These are phyloP conservation scores for Sapayoa aenigma DNA, from an alignment of 2,113 vertebrate species.

Conservation along the genomic window DNA sequence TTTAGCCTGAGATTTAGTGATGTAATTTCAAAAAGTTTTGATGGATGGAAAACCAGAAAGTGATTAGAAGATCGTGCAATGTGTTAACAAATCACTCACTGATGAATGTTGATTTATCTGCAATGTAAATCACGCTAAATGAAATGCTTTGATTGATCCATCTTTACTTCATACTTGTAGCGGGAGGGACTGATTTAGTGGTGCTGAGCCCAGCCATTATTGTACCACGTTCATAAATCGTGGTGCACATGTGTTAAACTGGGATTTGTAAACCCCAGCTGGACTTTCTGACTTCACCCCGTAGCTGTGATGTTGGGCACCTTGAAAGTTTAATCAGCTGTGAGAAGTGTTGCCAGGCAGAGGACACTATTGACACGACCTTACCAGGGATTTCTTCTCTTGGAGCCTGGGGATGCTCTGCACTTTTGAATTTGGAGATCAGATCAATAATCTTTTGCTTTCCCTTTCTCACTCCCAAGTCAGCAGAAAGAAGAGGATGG, in stretches of 20 bases:
- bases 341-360: not conserved
- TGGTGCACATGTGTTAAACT: not conserved
- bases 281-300: not conserved
- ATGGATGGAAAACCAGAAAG: not conserved
- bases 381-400: not conserved
- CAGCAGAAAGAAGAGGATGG: not conserved
- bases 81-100: not conserved
- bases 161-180: not conserved
- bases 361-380: not conserved
- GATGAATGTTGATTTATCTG: constrained; percentile 2
- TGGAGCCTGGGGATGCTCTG: not conserved
- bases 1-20: not conserved
- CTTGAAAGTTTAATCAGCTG: not conserved
- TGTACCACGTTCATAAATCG: not conserved
- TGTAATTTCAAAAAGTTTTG: constrained; percentile 9
- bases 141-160: constrained; percentile 26
- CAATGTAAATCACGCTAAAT: not conserved
- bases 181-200: constrained; percentile 17
- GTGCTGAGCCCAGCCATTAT: constrained; percentile 2
- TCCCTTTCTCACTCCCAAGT: not conserved
- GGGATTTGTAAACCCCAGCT: not conserved
- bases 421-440: not conserved
- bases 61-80: not conserved
- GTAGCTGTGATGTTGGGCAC: not conserved
- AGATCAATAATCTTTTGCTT: not conserved